phyloP scores from a whole-genome alignment of 2,113 vertebrate species.

The Picathartes gymnocephalus region DNA sequence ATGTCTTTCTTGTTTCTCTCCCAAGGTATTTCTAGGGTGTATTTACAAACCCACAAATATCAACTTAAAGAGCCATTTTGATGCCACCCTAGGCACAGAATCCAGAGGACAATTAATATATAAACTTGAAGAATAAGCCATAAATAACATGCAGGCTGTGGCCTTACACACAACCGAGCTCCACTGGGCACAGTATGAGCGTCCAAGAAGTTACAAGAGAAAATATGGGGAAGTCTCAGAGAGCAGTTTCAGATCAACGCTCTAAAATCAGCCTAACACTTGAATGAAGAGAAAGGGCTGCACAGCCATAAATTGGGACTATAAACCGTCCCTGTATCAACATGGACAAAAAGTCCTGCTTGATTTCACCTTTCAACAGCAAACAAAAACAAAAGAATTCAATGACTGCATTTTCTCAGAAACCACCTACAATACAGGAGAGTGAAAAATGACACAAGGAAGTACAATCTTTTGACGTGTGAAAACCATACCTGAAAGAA shows the following conservation, averaged over 20 bases:
- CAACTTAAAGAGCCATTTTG: not conserved
- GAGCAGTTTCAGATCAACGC: rapidly evolving
- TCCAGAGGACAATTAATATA: not conserved
- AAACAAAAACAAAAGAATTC: not conserved
- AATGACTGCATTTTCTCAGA: not conserved
- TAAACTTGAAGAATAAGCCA: not conserved
- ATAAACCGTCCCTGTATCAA: not conserved
- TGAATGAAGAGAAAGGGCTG: not conserved
- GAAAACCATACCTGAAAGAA: not conserved
- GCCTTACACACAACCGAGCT: not conserved
- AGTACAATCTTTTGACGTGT: not conserved
- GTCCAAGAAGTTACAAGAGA: not conserved
- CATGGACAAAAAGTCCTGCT: not conserved
- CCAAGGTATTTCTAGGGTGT: not conserved
- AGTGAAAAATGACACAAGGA: not conserved
- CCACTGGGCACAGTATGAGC: not conserved
- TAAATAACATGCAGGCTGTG: not conserved
- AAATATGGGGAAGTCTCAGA: not conserved
- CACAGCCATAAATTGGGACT: not conserved
- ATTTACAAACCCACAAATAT: not conserved
- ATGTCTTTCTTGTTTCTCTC: not conserved
- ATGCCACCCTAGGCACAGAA: not conserved
- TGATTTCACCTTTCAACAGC: not conserved
- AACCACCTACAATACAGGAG: not conserved
- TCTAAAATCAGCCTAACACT: not conserved